Evolutionary conservation across 1,140 invertebrate species (phyloP).

Genomic region (Cydia strobilella): DNA sequence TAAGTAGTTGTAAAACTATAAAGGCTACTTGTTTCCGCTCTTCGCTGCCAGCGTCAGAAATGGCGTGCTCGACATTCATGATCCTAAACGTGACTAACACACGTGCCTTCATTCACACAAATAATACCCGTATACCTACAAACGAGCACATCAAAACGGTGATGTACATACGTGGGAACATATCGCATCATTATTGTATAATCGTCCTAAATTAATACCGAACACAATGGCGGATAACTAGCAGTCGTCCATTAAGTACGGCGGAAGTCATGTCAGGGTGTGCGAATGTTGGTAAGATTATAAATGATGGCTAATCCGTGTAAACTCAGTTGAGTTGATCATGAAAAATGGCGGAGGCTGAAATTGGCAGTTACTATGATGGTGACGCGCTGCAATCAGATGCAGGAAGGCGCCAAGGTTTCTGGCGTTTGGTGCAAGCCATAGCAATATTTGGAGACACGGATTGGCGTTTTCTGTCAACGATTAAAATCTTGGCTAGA

Average conservation of each 20-base stretch:
- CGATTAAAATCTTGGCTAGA: too few species aligned
- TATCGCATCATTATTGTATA: slow-evolving; percentile 19
- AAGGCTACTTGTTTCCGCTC: slow-evolving; percentile 8
- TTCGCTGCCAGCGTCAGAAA: slow-evolving; percentile 12
- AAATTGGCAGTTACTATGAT: slow-evolving; percentile 5
- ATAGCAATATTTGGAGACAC: not conserved
- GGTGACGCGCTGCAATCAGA: not conserved
- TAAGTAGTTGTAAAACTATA: not conserved
- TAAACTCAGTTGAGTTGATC: slow-evolving; percentile 4
- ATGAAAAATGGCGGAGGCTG: slow-evolving; percentile 15
- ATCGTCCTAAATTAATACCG: slow-evolving; percentile 18
- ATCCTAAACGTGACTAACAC: slow-evolving; percentile 9
- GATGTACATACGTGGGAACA: slow-evolving; percentile 24
- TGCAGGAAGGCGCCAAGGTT: slow-evolving; percentile 1
- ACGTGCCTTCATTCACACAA: slow-evolving; percentile 23
- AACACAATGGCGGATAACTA: slow-evolving; percentile 13
- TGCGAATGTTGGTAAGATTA: slow-evolving; percentile 4
- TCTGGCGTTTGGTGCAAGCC: not conserved
- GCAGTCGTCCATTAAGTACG: slow-evolving; percentile 1
- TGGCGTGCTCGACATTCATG: not conserved
- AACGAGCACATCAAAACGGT: slow-evolving; percentile 3
- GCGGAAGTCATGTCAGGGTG: slow-evolving; percentile 16
- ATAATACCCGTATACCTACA: slow-evolving; percentile 3
- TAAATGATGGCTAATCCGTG: not conserved
- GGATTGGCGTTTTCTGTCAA: not conserved